Base-by-base conservation (phyloP, 2,797 vertebrate species). In the Neostethus bicornis region DNA sequence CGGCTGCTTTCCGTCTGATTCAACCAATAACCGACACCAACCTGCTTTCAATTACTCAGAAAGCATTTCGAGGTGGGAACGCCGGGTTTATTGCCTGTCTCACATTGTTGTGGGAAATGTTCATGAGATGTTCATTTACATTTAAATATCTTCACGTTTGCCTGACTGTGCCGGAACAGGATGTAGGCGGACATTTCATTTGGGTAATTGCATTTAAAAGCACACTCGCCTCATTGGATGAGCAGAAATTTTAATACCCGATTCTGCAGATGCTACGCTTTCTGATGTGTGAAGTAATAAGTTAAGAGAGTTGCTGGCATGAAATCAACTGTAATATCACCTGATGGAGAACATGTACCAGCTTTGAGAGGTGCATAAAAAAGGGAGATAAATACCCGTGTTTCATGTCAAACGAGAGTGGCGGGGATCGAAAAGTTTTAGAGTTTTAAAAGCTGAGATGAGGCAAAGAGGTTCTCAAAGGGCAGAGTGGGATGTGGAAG, bases 161-260 rank as follows among this genome's bases (percentile, higher is more conserved):
- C 35, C 66, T 49, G 42, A 62, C 61, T 6, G 39, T 21, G 51
- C 63, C 21, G 14, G 32, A 5, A 4, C 37, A 51, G 48, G 61
- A 65, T 23, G 62, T 45, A 64, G 66, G 51, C 26, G 55, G 63
- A 61, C 67, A 64, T 77, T 70, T 84, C 61, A 85, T 86, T 84
- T 86, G 57, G 67, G 73, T 75, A 82, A 87, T 87, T 85, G 66
- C 66, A 64, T 87, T 58, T 78, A 77, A 86, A 80, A 85, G 68
- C 80, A 37, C 50, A 59, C 54, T 60, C 50, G 50, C 57, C 57
- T 75, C 56, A 45, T 59, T 54, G 64, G 56, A 58, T 2, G 42
- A 56, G 57, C 21, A 31, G 39, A 67, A 81, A 73, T 66, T n/a
- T 80, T 53, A 75, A 84, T 41, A 66, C 54, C 47, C 3, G 38